These are phyloP conservation scores for Anagrus nilaparvatae DNA, from an alignment of 1,140 invertebrate species.

Conservation along the genomic window DNA sequence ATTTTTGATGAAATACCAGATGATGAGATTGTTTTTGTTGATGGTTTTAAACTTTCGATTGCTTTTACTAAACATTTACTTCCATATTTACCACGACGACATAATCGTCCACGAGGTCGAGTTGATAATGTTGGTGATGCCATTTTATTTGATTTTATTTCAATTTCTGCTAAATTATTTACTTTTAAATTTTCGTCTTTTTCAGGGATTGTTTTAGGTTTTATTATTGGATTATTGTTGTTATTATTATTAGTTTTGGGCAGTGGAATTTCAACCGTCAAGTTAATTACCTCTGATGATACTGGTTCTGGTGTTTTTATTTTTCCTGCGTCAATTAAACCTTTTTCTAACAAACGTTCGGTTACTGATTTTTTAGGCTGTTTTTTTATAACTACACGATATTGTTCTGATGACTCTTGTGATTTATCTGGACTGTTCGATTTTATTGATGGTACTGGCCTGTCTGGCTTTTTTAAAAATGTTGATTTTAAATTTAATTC, in stretches of 20 bases:
- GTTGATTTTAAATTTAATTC: slow-evolving; percentile 54
- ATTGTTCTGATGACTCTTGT: slow-evolving; percentile 28
- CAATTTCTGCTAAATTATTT: no score
- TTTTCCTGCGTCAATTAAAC: slow-evolving; percentile 24
- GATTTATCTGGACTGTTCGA: slow-evolving; percentile 28
- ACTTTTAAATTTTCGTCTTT: no score
- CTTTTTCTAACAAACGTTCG: slow-evolving; percentile 31
- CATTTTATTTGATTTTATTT: no score
- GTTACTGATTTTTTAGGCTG: slow-evolving; percentile 37
- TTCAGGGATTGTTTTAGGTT: no score
- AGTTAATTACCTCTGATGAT: slow-evolving; percentile 4
- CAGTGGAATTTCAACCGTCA: neutral
- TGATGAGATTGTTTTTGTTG: no score
- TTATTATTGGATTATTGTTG: no score
- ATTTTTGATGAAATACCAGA: no score
- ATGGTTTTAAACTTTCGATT: no score
- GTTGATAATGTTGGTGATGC: no score
- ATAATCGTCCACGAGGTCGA: neutral
- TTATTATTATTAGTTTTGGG: no score
- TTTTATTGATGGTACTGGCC: slow-evolving; percentile 50
- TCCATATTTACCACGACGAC: slow-evolving; percentile 8
- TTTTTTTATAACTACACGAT: slow-evolving; percentile 44
- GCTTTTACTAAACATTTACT: no score
- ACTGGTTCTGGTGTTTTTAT: slow-evolving; percentile 22
- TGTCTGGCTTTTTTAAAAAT: slow-evolving; percentile 57